A percentile compares a stretch with the other conserved stretches of the same genome.
Evolutionary conservation across 2,888 invertebrate species (phyloP).

Genomic region (Aspidiotus destructor): DNA sequence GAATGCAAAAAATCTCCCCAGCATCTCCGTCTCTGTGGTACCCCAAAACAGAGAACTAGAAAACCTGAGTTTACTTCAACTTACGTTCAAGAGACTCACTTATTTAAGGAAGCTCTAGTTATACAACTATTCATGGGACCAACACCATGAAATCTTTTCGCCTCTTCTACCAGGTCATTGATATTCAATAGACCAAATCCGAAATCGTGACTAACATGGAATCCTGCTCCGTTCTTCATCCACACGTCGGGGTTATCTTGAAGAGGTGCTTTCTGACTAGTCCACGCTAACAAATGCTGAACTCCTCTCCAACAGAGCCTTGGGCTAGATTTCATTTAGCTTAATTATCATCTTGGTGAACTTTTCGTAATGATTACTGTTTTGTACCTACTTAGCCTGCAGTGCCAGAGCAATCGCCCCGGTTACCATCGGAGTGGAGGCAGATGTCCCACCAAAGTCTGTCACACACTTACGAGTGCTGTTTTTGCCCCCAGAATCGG

Average conservation of each 20-base stretch:
- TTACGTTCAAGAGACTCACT: too few species aligned
- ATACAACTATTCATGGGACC: conserved; percentile 51
- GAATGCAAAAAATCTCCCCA: too few species aligned
- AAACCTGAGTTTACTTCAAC: too few species aligned
- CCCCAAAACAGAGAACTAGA: too few species aligned
- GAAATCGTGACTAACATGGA: conserved; percentile 68
- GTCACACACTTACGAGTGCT: conserved; percentile 55
- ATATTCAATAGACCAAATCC: conserved; percentile 87
- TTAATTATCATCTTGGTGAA: too few species aligned
- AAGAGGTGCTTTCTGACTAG: conserved; percentile 65
- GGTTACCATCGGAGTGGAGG: conserved; percentile 84
- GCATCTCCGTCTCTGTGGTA: too few species aligned
- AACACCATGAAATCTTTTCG: conserved; percentile 63
- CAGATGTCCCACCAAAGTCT: conserved; percentile 84
- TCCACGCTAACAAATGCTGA: conserved; percentile 79
- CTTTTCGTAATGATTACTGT: too few species aligned
- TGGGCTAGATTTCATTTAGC: conserved; percentile 48
- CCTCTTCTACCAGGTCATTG: conserved; percentile 57
- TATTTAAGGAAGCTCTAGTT: too few species aligned
- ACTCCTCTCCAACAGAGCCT: conserved; percentile 80
- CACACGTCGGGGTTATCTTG: conserved; percentile 50
- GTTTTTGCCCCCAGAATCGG: conserved; percentile 63
- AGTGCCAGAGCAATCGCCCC: conserved; percentile 79
- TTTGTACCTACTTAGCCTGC: conserved; percentile 66
- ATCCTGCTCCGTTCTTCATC: conserved; percentile 71